Conservation (phyloP, 2,113 vertebrate species). For the Xenopus borealis region DNA sequence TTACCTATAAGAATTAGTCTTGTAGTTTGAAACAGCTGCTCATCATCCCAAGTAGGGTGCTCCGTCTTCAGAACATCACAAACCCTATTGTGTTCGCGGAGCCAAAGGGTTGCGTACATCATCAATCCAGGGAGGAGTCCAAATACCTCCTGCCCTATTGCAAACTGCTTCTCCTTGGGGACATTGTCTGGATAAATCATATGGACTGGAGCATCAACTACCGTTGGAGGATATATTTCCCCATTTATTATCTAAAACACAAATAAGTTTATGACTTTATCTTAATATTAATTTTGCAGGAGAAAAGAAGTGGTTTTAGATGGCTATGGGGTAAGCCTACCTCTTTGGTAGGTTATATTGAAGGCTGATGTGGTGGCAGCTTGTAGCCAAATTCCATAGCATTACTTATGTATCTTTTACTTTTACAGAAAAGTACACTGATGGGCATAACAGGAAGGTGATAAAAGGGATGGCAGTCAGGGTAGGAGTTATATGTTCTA, state of each 20-base stretch:
- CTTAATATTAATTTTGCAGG: no score
- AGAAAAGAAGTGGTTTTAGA: no score
- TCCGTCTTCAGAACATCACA: slow-evolving; percentile 84
- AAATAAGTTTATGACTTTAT: neutral
- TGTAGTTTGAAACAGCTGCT: slow-evolving; percentile 92
- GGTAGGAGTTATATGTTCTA: no score
- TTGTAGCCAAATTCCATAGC: no score
- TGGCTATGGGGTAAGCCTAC: no score
- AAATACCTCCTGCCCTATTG: slow-evolving; percentile 84
- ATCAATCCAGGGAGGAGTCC: slow-evolving; percentile 86
- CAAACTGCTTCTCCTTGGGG: slow-evolving; percentile 67
- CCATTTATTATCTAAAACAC: slow-evolving; percentile 72
- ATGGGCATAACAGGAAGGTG: no score
- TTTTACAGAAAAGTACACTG: no score
- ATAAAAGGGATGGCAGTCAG: no score
- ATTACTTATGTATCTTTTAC: no score
- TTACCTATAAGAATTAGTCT: slow-evolving; percentile 92
- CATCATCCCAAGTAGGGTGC: slow-evolving; percentile 87
- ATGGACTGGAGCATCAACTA: slow-evolving; percentile 65
- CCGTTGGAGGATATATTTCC: slow-evolving; percentile 80
- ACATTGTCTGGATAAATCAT: slow-evolving; percentile 77
- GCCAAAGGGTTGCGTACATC: slow-evolving; percentile 84
- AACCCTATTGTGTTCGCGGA: slow-evolving; percentile 90
- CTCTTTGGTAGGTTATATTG: no score
- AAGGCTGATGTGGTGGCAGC: no score